A percentile compares a stretch with the other conserved stretches of the same genome.
phyloP scores from a whole-genome alignment of 1,140 invertebrate species.

The Oryctes rhinoceros region DNA sequence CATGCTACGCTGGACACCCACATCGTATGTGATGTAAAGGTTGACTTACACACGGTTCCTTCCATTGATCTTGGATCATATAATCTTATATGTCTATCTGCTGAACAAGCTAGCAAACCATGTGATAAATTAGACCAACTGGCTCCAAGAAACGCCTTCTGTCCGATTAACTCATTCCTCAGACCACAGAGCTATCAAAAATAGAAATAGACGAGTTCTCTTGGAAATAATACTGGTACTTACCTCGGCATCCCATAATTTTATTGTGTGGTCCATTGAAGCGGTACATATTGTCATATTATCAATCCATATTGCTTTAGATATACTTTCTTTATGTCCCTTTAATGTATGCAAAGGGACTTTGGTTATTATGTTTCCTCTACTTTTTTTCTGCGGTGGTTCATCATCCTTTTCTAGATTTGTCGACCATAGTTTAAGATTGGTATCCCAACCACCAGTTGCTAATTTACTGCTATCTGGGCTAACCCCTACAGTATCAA shows the following conservation, averaged over 20 bases:
- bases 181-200: conserved; percentile 78
- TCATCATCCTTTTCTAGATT: conserved; percentile 60
- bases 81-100: conserved; percentile 88
- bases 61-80: conserved; percentile 92
- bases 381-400: conserved; percentile 63
- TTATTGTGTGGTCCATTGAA: conserved; percentile 95
- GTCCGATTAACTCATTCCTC: conserved; percentile 82
- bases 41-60: conserved; percentile 85
- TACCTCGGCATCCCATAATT: conserved; percentile 84
- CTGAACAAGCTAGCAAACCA: conserved; percentile 83
- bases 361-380: conserved; percentile 64
- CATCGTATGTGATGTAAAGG: conserved; percentile 88
- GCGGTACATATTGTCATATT: conserved; percentile 78
- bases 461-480: conserved; percentile 74
- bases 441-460: conserved; percentile 92
- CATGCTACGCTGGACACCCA: conserved; percentile 93
- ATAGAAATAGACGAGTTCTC: conserved; percentile 28
- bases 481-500: conserved; percentile 85
- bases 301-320: conserved; percentile 84
- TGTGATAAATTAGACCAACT: conserved; percentile 82
- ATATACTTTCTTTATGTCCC: conserved; percentile 92
- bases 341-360: conserved; percentile 87
- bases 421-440: conserved; percentile 81
- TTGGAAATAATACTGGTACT: conserved; percentile 2
- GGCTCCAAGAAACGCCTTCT: conserved; percentile 91